These are phyloP conservation scores for Oryzias dopingdopingensis DNA, from an alignment of 2,797 vertebrate genomes.

Conservation along the genomic window DNA sequence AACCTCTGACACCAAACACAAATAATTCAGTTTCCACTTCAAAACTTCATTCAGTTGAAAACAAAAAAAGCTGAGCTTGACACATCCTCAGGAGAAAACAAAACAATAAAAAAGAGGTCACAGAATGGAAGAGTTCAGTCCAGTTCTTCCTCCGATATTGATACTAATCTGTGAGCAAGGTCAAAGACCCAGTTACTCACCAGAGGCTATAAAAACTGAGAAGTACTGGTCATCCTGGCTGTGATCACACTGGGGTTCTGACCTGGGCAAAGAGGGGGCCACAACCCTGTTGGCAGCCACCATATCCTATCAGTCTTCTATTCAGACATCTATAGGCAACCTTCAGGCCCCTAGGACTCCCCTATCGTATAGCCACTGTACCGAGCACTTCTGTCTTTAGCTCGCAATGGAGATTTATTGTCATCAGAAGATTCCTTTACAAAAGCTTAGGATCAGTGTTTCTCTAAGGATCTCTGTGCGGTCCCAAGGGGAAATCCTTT, in stretches of 20 bases:
- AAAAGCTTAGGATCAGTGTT: slow-evolving; percentile 79
- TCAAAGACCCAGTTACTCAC: slow-evolving; percentile 80
- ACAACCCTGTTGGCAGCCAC: slow-evolving; percentile 63
- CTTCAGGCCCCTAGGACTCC: slow-evolving; percentile 59
- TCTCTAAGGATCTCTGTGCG: slow-evolving; percentile 67
- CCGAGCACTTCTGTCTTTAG: slow-evolving; percentile 66
- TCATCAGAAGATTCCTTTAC: slow-evolving; percentile 82
- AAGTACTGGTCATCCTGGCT: slow-evolving; percentile 72
- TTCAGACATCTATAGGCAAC: slow-evolving; percentile 69
- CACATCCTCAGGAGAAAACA: slow-evolving; percentile 44
- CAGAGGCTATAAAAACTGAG: slow-evolving; percentile 66
- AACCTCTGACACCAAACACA: slow-evolving; percentile 2
- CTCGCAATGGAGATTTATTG: slow-evolving; percentile 80
- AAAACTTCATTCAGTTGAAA: slow-evolving; percentile 30
- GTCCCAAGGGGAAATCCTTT: slow-evolving; percentile 79
- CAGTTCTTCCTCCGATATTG: slow-evolving; percentile 71
- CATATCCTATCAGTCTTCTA: slow-evolving; percentile 68
- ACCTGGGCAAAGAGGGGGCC: slow-evolving; percentile 75
- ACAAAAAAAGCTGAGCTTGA: slow-evolving; percentile 38
- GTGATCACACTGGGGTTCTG: slow-evolving; percentile 74
- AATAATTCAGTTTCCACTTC: slow-evolving; percentile 11
- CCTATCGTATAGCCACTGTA: slow-evolving; percentile 80
- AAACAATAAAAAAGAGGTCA: slow-evolving; percentile 53
- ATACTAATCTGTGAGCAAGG: slow-evolving; percentile 82
- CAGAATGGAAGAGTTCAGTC: slow-evolving; percentile 58